These are phyloP conservation scores for Erebia ligea DNA, from an alignment of 2,888 invertebrate species.

Conservation along the genomic window DNA sequence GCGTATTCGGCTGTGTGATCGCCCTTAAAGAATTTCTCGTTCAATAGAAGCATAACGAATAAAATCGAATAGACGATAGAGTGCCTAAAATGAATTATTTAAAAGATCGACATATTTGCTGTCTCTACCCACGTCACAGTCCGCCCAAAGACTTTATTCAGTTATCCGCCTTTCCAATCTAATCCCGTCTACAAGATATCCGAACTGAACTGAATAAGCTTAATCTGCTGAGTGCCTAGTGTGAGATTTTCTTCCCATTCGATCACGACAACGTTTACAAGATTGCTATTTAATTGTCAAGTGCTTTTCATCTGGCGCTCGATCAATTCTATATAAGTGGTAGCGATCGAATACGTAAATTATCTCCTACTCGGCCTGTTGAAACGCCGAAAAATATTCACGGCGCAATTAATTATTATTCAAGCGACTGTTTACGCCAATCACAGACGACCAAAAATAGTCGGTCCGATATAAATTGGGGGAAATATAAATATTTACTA, in stretches of 20 bases:
- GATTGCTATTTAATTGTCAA: too few relatives aligned
- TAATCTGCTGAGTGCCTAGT: neutral
- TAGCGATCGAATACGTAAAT: too few relatives aligned
- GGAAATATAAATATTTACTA: too few relatives aligned
- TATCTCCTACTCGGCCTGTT: too few relatives aligned
- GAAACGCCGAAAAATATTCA: neutral
- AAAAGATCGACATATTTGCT: neutral
- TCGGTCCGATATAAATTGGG: neutral
- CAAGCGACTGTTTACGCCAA: neutral
- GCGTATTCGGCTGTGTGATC: too few relatives aligned
- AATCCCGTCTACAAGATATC: slow-evolving; percentile 2
- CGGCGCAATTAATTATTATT: slow-evolving; percentile 3
- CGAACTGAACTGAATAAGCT: slow-evolving; percentile 2
- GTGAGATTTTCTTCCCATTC: too few relatives aligned
- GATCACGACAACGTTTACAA: too few relatives aligned
- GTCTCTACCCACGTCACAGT: neutral
- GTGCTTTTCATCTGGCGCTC: too few relatives aligned
- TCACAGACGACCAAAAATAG: neutral
- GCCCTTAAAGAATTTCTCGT: too few relatives aligned
- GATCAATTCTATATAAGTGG: too few relatives aligned
- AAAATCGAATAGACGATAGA: too few relatives aligned
- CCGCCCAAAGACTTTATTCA: slow-evolving; percentile 1
- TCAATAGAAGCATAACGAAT: too few relatives aligned
- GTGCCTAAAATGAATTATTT: neutral
- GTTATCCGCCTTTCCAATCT: slow-evolving; percentile 11